phyloP scores from a whole-genome alignment of 1,140 invertebrate species.

The Heliconius himera region DNA sequence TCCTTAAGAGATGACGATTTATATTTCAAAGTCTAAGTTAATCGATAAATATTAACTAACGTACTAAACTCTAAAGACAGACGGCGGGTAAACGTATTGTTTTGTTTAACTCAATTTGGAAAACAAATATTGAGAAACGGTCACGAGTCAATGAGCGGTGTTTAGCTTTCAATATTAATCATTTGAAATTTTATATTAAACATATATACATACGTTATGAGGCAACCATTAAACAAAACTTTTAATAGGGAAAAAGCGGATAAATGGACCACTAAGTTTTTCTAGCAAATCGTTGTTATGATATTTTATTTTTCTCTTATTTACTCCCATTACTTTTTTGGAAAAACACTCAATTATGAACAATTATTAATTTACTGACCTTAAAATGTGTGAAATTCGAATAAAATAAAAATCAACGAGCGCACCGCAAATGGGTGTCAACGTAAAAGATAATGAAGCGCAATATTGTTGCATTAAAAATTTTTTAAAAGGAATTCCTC shows the following conservation, averaged over 20 bases:
- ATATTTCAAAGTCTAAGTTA: not conserved
- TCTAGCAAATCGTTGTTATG: not conserved
- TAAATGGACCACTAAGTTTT: not conserved
- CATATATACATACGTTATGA: not conserved
- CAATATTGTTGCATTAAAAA: conserved; percentile 28
- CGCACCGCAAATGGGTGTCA: conserved; percentile 29
- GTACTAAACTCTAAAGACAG: not conserved
- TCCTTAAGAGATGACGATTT: too few relatives aligned
- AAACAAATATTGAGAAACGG: conserved; percentile 36
- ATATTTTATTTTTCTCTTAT: not conserved
- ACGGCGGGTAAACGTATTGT: not conserved
- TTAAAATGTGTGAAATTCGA: conserved; percentile 40
- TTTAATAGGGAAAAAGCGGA: not conserved
- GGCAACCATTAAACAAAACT: not conserved
- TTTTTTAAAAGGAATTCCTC: conserved; percentile 18
- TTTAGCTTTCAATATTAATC: conserved; percentile 26
- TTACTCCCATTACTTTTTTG: conserved; percentile 8
- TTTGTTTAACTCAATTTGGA: conserved; percentile 33
- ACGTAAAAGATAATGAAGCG: conserved; percentile 30
- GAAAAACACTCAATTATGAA: conserved; percentile 27
- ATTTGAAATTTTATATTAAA: conserved; percentile 18
- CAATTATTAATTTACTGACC: conserved; percentile 33
- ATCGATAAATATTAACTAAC: conserved; percentile 3
- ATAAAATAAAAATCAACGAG: conserved; percentile 36
- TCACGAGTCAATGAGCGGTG: conserved; percentile 23